Evolutionary conservation across 2,797 vertebrate species (phyloP).

Genomic region (Tokudaia muenninki): DNA sequence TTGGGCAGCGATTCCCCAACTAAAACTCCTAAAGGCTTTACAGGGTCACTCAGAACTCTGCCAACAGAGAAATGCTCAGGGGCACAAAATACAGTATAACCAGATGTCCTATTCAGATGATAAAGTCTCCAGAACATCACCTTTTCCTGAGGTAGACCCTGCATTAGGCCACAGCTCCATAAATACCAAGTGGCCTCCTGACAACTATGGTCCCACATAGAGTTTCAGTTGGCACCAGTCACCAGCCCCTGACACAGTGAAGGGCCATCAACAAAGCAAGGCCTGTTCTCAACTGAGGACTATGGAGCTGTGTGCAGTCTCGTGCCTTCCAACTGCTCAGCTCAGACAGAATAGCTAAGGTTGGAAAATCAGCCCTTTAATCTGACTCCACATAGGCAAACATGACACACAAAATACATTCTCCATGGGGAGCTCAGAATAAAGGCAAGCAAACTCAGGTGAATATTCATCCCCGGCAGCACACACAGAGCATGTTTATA

Average conservation of each 20-base stretch:
- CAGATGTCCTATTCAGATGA: background rate
- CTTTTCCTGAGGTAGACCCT: background rate
- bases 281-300: background rate
- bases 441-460: conserved; percentile 37
- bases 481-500: conserved; percentile 47
- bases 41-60: conserved; percentile 2
- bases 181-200: background rate
- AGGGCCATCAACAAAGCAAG: background rate
- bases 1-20: background rate
- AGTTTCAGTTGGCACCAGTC: background rate
- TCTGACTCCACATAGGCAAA: conserved; percentile 68
- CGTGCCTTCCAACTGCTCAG: background rate
- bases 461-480: conserved; percentile 6
- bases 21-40: background rate
- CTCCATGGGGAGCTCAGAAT: conserved; percentile 29
- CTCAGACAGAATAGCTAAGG: conserved; percentile 43
- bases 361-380: conserved; percentile 59
- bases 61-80: background rate
- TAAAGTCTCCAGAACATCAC: background rate
- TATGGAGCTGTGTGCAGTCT: background rate
- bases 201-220: background rate
- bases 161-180: background rate
- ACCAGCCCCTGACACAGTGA: background rate
- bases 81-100: background rate
- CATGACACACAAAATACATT: conserved; percentile 36